A percentile compares a stretch with the other conserved stretches of the same genome.
phyloP scores from a whole-genome alignment of 2,888 invertebrate genomes.

The Parthenolecanium corni region DNA sequence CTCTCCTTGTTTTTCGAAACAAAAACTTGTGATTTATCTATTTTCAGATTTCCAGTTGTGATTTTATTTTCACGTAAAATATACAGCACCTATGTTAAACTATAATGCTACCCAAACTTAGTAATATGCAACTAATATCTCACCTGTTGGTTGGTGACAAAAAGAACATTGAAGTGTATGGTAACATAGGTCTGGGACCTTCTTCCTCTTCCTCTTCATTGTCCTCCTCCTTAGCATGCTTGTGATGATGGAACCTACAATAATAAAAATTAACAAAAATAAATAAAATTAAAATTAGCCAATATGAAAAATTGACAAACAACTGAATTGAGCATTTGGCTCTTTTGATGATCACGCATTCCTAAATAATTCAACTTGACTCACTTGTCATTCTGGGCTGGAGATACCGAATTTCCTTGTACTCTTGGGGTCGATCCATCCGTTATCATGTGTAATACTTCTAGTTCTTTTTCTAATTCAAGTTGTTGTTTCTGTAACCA shows the following conservation, averaged over 20 bases:
- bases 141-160: conserved; percentile 98
- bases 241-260: conserved; percentile 11
- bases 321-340: not conserved
- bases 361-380: no score
- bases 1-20: no score
- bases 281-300: not conserved
- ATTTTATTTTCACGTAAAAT: no score
- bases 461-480: conserved; percentile 90
- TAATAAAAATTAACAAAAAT: not conserved
- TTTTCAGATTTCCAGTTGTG: no score
- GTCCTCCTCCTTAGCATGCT: conserved; percentile 47
- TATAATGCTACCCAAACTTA: no score
- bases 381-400: not conserved
- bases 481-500: conserved; percentile 58
- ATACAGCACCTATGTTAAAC: no score
- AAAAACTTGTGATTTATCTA: no score
- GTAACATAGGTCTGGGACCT: conserved; percentile 99
- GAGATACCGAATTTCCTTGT: conserved; percentile 21
- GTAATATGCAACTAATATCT: conserved; percentile 46
- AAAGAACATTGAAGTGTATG: conserved; percentile 99
- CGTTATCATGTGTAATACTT: conserved; percentile 65
- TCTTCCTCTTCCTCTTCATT: conserved; percentile 57
- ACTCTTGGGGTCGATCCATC: conserved; percentile 39
- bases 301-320: not conserved
- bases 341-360: not conserved